A percentile compares a stretch with the other conserved stretches of the same genome.
These are phyloP conservation scores for Cochlearius cochlearius DNA, from an alignment of 2,113 vertebrate species.

Conservation along the genomic window DNA sequence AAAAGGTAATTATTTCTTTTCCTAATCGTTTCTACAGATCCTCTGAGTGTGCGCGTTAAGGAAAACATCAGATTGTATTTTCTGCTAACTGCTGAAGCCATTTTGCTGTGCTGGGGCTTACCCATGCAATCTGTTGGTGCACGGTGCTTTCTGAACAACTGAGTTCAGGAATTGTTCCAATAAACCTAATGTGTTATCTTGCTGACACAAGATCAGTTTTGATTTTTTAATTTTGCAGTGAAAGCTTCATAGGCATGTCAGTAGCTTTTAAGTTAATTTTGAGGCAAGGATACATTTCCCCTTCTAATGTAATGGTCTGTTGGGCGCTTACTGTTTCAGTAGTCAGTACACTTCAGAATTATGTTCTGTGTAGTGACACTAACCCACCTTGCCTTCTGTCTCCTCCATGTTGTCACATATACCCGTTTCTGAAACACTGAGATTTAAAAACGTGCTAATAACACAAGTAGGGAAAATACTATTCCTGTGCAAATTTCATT, in stretches of 20 bases:
- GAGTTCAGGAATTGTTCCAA: background rate
- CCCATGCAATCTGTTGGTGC: background rate
- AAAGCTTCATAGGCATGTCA: background rate
- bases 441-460: background rate
- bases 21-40: background rate
- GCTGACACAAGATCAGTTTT: background rate
- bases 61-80: background rate
- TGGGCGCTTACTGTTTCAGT: background rate
- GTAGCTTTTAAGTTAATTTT: background rate
- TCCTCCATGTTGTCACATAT: background rate
- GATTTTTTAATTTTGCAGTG: background rate
- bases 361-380: background rate
- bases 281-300: background rate
- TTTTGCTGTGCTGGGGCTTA: background rate
- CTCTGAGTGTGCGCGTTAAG: fast-evolving
- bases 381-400: background rate
- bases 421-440: background rate
- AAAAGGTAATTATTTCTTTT: background rate
- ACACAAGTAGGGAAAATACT: background rate
- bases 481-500: background rate
- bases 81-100: background rate
- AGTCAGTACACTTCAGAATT: background rate
- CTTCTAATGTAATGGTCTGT: background rate
- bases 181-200: background rate
- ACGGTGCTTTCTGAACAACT: background rate